phyloP scores from a whole-genome alignment of 2,113 vertebrate species.

The Triplophysa rosa region DNA sequence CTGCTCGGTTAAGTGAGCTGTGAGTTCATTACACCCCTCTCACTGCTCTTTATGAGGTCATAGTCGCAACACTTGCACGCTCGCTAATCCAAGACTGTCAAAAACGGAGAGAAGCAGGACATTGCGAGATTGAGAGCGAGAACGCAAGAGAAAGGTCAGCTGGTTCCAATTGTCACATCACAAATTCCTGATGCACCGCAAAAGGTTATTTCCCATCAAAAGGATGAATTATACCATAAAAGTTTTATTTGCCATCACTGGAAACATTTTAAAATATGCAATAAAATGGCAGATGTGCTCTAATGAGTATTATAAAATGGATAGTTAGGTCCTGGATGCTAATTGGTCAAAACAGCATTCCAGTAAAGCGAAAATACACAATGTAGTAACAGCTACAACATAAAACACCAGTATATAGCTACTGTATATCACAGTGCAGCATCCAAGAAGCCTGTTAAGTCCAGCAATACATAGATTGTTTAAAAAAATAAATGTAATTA shows the following conservation, averaged over 20 bases:
- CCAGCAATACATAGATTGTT: not conserved
- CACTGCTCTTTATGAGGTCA: conserved; percentile 70
- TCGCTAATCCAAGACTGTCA: conserved; percentile 66
- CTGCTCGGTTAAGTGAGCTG: conserved; percentile 71
- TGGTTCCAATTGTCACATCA: conserved; percentile 32
- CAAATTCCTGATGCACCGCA: conserved; percentile 28
- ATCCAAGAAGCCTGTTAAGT: not conserved
- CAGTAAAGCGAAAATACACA: not conserved
- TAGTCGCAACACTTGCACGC: conserved; percentile 66
- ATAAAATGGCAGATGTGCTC: not conserved
- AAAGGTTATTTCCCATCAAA: conserved; percentile 24
- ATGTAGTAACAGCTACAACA: not conserved
- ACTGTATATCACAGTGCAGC: too few species aligned
- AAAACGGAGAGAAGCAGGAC: conserved; percentile 41
- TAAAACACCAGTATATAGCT: not conserved
- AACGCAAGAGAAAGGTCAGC: conserved; percentile 28
- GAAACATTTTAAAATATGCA: conserved; percentile 13
- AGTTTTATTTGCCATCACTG: not conserved
- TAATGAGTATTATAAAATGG: not conserved
- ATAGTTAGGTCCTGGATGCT: not conserved
- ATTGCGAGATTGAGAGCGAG: conserved; percentile 45
- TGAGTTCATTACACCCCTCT: conserved; percentile 73
- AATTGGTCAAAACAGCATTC: not conserved
- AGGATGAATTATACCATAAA: conserved; percentile 28
- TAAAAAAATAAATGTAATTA: too few species aligned